Evolutionary conservation across 2,888 invertebrate genomes (phyloP), one percentile per base, ranked within the genome.

Genomic region (Lissonota sp.): DNA sequence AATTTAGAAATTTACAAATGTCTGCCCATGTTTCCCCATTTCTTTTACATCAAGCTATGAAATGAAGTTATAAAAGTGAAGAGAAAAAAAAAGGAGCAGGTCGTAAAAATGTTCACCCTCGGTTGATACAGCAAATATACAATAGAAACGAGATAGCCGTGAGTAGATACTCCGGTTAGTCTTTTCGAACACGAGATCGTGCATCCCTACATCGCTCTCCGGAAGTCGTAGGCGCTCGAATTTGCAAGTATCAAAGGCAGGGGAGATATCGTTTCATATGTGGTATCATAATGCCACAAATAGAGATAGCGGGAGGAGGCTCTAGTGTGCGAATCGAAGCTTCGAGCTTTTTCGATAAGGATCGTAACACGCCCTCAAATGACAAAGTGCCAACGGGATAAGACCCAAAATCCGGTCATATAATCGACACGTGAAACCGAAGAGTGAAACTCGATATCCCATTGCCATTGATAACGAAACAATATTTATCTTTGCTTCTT

Each of bases 81-180:
- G 51, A 49, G 42, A 12, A 42, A 46, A 55, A 66, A 44, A 44
- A 57, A 26, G 16, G 49, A 60, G 55, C 40, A 26, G 16, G 62
- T 8, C 62, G 42, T 53, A 55, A 72, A 70, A 26, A 73, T 16
- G 51, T 14, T 73, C 63, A 55, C 64, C 26, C 8, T 70, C 44
- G 70, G 57, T 46, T 63, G 49, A 14, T 57, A 58, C 66, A 69
- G 62, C 26, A 69, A 66, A 51, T n/a, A 73, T 26, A 81, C 81
- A 81, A 81, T 74, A 66, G 81, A 70, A 74, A 78, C 69, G 67
- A 82, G 79, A 82, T 81, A 80, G 72, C 58, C 64, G 76, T 71
- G 72, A 82, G 62, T 73, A 79, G 75, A 79, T 82, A 82, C 69
- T 80, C 76, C 51, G 53, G 79, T 64, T 72, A 42, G 64, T 77